Percentiles rank a stretch among this genome's conserved stretches.
phyloP scores from a whole-genome alignment of 2,113 vertebrate genomes.

The Aldabrachelys gigantea region DNA sequence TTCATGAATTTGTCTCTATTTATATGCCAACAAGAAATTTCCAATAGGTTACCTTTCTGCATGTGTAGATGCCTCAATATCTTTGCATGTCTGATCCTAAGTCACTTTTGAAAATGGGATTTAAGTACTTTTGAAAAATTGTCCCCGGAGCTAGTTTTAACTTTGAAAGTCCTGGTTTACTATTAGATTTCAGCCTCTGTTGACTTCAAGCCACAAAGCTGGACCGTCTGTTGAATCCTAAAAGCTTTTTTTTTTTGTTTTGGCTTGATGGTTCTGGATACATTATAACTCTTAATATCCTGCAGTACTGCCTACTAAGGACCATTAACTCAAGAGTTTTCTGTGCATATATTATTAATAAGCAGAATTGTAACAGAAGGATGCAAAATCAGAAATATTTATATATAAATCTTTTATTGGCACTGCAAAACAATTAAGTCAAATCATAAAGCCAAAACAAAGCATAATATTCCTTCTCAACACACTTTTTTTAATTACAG shows the following conservation, averaged over 20 bases:
- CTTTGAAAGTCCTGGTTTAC: neutral
- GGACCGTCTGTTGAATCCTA: neutral
- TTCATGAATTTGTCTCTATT: constrained; percentile 25
- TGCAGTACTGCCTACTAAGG: neutral
- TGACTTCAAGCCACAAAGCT: neutral
- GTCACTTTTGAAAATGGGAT: no score
- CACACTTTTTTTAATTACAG: neutral
- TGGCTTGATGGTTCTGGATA: neutral
- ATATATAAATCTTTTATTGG: neutral
- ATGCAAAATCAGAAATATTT: neutral
- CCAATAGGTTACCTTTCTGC: neutral
- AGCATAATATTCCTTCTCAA: neutral
- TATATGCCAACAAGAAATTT: neutral
- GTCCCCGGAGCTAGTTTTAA: neutral
- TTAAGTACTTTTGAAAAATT: no score
- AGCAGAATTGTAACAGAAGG: neutral
- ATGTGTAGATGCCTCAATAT: neutral
- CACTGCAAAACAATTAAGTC: neutral
- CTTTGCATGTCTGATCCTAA: neutral
- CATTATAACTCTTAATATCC: neutral
- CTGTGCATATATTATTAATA: neutral
- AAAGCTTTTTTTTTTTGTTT: neutral
- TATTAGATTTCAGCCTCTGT: neutral
- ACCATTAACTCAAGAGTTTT: neutral
- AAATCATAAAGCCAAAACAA: neutral